These are phyloP conservation scores for Zingel zingel DNA, from an alignment of 2,113 vertebrate genomes.

Conservation along the genomic window DNA sequence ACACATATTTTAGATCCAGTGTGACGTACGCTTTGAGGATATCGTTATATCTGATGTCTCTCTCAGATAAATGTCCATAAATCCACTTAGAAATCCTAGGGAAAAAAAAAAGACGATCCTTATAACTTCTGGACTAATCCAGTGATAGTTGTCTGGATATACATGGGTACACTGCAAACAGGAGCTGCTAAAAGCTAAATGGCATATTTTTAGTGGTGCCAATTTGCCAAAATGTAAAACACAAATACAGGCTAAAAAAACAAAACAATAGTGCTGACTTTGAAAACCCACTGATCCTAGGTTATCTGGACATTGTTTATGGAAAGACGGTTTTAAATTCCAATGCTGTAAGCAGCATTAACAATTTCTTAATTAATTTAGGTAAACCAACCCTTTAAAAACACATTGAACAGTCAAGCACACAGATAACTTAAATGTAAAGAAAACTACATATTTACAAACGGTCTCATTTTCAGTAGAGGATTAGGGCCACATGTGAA, in stretches of 20 bases:
- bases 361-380: not conserved
- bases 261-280: not conserved
- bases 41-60: not conserved
- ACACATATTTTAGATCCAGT: not conserved
- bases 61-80: not conserved
- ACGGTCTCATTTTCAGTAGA: not conserved
- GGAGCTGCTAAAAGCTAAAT: not conserved
- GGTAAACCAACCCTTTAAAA: not conserved
- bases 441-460: slow-evolving; percentile 55
- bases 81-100: not conserved
- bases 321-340: not conserved
- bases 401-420: not conserved
- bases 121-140: not conserved
- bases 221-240: not conserved
- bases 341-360: not conserved
- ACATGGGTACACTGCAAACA: too few species aligned
- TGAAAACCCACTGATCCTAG: not conserved
- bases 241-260: not conserved
- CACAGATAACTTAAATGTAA: slow-evolving; percentile 8
- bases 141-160: not conserved
- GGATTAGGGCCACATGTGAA: too few species aligned
- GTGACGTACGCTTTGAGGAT: not conserved
- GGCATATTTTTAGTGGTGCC: not conserved
- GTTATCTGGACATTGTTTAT: too few species aligned
- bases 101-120: not conserved